Conservation (phyloP, 1,140 invertebrate species). For the Heterodera schachtii region DNA sequence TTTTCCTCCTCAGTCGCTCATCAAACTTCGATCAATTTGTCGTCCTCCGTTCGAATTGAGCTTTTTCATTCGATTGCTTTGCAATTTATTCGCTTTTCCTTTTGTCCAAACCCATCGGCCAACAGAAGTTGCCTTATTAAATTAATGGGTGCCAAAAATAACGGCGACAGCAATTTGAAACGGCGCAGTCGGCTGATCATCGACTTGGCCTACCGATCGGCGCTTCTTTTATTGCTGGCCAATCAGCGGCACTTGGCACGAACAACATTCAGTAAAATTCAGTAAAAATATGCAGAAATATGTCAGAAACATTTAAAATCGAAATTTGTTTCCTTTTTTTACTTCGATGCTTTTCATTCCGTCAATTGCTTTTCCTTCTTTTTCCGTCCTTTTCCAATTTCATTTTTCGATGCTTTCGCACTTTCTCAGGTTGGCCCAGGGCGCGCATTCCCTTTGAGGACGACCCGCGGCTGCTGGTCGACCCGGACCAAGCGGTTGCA, state of each 20-base stretch:
- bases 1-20: not conserved
- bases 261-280: not conserved
- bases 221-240: not conserved
- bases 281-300: no score
- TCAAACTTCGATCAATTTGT: not conserved
- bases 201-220: not conserved
- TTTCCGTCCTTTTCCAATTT: no score
- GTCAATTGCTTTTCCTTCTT: no score
- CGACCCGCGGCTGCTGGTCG: conserved; percentile 43
- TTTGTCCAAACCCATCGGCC: not conserved
- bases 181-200: not conserved
- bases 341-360: no score
- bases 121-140: no score
- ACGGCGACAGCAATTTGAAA: not conserved
- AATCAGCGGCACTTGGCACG: not conserved
- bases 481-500: conserved; percentile 50
- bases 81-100: not conserved
- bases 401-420: no score
- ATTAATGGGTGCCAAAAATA: no score
- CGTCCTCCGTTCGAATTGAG: not conserved
- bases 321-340: no score
- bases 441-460: conserved; percentile 52
- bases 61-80: not conserved
- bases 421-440: conserved; percentile 39
- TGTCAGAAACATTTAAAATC: no score